Conservation (phyloP, 2,888 invertebrate genomes). For the Tiliacea aurago region DNA sequence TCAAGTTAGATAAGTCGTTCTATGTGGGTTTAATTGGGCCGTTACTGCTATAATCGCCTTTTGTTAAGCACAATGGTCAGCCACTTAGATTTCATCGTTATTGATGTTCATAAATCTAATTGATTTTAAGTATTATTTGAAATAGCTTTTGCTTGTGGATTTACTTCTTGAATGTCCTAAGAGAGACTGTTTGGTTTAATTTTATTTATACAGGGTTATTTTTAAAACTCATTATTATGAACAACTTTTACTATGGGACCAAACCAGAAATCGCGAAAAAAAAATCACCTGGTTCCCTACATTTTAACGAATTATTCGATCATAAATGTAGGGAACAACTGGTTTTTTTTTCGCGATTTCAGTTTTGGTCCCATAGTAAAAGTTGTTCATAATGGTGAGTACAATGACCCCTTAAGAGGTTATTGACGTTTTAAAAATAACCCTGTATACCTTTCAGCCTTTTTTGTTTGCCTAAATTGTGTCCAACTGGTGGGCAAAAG, state of each 20-base stretch:
- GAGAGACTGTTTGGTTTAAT: background rate
- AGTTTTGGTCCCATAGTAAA: too few relatives aligned
- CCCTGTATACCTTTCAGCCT: background rate
- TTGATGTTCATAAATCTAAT: constrained; percentile 51
- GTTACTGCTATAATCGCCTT: constrained; percentile 46
- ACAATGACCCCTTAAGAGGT: too few relatives aligned
- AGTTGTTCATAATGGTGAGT: too few relatives aligned
- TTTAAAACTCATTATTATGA: too few relatives aligned
- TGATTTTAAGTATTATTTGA: constrained; percentile 23
- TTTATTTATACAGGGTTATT: too few relatives aligned
- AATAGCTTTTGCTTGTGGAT: constrained; percentile 2
- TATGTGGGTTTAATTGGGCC: constrained; percentile 52
- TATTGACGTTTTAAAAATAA: too few relatives aligned
- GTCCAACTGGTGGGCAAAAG: background rate
- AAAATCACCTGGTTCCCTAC: too few relatives aligned
- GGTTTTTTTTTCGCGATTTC: too few relatives aligned
- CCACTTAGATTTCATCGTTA: constrained; percentile 45
- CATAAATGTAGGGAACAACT: too few relatives aligned
- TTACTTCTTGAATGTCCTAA: constrained; percentile 7
- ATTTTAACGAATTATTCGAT: too few relatives aligned
- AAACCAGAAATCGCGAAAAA: too few relatives aligned
- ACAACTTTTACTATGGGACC: too few relatives aligned
- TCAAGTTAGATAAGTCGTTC: constrained; percentile 44
- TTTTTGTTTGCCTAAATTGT: background rate
- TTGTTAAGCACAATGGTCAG: constrained; percentile 47